These are phyloP conservation scores for Drosophila persimilis DNA, from an alignment of 1,140 invertebrate species.

Conservation along the genomic window DNA sequence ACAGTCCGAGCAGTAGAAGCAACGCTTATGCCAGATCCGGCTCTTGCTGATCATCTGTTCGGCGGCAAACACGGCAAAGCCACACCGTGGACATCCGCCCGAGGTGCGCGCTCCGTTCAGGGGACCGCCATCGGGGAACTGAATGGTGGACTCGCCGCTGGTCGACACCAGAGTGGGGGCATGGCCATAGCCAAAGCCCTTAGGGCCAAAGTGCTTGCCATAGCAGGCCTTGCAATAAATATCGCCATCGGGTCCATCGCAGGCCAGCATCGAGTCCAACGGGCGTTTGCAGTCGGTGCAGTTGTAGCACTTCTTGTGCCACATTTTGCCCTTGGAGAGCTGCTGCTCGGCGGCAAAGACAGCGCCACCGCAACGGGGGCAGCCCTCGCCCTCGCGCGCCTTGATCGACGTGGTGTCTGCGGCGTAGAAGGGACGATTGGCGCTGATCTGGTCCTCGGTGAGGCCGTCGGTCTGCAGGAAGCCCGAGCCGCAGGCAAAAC, in stretches of 20 bases:
- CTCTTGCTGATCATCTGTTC: conserved; percentile 97
- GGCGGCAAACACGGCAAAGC: conserved; percentile 94
- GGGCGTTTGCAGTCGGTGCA: conserved; percentile 96
- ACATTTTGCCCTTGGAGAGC: conserved; percentile 95
- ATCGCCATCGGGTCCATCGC: conserved; percentile 94
- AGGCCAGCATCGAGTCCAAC: conserved; percentile 95
- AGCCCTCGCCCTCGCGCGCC: conserved; percentile 93
- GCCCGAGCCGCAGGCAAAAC: conserved; percentile 96
- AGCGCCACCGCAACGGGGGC: conserved; percentile 95
- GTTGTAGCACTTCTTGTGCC: conserved; percentile 97
- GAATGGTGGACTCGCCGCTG: conserved; percentile 88
- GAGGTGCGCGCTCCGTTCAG: conserved; percentile 84
- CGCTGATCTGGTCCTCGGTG: conserved; percentile 91
- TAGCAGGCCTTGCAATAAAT: conserved; percentile 95
- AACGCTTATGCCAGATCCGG: conserved; percentile 96
- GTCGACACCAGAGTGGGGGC: conserved; percentile 92
- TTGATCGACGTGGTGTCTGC: conserved; percentile 94
- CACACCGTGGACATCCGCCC: conserved; percentile 91
- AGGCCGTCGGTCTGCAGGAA: conserved; percentile 95
- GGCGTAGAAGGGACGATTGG: conserved; percentile 89
- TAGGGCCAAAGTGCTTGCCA: conserved; percentile 94
- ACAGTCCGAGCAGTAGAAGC: conserved; percentile 97
- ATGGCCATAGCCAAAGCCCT: conserved; percentile 95
- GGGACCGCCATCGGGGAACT: conserved; percentile 85
- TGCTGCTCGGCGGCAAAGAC: conserved; percentile 97